These are phyloP conservation scores for Psittacula cyanocephala DNA, from an alignment of 2,113 vertebrate species.

Conservation along the genomic window DNA sequence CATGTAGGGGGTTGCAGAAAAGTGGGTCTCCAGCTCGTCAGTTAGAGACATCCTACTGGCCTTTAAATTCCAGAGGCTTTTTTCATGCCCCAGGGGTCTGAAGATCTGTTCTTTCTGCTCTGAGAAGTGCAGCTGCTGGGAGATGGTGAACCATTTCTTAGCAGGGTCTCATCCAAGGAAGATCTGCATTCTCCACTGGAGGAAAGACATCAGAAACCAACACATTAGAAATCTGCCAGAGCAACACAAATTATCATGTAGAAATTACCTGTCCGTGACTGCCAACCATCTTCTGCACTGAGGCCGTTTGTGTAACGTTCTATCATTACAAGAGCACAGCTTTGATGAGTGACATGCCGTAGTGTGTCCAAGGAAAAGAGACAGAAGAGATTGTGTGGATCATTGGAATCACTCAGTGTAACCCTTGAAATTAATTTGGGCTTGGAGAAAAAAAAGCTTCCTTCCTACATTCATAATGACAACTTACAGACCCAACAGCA, in stretches of 20 bases:
- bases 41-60: conserved; percentile 47
- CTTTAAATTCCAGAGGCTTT: background rate
- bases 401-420: background rate
- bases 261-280: background rate
- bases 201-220: background rate
- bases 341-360: background rate
- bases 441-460: background rate
- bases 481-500: background rate
- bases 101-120: background rate
- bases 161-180: background rate
- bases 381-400: background rate
- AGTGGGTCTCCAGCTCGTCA: conserved; percentile 19
- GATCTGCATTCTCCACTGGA: background rate
- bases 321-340: background rate
- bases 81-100: background rate
- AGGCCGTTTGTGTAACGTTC: background rate
- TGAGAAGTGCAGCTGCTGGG: accelerated
- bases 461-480: background rate
- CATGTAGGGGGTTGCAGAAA: conserved; percentile 55
- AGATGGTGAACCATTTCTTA: background rate
- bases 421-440: background rate
- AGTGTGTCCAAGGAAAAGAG: background rate
- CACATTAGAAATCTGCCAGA: background rate
- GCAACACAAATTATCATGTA: background rate
- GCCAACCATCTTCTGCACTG: background rate